Conservation (phyloP, 2,888 invertebrate genomes). For the Ditylenchus weischeri region DNA sequence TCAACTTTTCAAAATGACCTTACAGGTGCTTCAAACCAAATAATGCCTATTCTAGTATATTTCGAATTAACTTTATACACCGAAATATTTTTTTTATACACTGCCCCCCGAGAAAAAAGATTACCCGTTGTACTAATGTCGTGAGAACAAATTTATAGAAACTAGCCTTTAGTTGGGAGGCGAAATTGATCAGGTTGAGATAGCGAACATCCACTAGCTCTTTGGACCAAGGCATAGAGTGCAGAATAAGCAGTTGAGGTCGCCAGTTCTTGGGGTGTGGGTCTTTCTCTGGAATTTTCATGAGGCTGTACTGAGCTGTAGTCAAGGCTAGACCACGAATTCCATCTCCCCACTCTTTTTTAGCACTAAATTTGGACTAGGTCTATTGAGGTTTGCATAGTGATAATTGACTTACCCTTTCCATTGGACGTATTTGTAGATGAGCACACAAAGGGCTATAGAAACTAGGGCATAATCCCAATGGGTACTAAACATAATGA, state of each 20-base stretch:
- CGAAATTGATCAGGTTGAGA: slow-evolving; percentile 82
- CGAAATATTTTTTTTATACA: too few species aligned
- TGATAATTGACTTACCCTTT: slow-evolving; percentile 70
- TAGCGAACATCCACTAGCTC: slow-evolving; percentile 54
- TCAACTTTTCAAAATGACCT: too few species aligned
- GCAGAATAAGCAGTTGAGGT: slow-evolving; percentile 86
- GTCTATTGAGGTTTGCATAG: neutral
- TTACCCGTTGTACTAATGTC: too few species aligned
- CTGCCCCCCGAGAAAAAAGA: too few species aligned
- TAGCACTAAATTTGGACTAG: slow-evolving; percentile 68
- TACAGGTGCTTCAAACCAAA: too few species aligned
- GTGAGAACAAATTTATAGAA: too few species aligned
- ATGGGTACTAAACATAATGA: slow-evolving; percentile 95
- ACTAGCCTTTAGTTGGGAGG: slow-evolving; percentile 88
- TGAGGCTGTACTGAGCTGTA: slow-evolving; percentile 88
- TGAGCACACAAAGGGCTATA: slow-evolving; percentile 85
- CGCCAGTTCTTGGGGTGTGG: slow-evolving; percentile 99
- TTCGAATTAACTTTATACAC: too few species aligned
- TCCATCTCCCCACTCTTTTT: slow-evolving; percentile 99
- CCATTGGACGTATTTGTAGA: slow-evolving; percentile 94
- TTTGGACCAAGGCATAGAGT: slow-evolving; percentile 73
- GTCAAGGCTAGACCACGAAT: slow-evolving; percentile 93
- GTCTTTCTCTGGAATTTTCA: slow-evolving; percentile 93
- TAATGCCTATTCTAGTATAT: too few species aligned
- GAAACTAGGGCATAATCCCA: slow-evolving; percentile 92